Evolutionary conservation across 2,888 invertebrate genomes (phyloP).

Genomic region (Sphaeridia pumilis): DNA sequence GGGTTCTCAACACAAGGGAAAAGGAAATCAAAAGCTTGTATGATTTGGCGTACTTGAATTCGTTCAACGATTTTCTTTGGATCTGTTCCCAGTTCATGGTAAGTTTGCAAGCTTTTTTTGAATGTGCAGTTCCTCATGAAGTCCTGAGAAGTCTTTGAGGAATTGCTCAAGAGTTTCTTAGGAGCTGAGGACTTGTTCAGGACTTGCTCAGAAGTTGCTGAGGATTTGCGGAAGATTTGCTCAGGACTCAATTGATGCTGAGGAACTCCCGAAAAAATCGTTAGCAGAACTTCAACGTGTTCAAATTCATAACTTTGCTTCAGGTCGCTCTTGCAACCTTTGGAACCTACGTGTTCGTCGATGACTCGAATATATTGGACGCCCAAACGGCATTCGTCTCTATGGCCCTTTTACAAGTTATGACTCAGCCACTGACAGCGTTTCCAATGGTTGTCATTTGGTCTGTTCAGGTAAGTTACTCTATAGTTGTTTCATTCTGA

Average conservation of each 20-base stretch:
- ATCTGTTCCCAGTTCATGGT: conserved; percentile 44
- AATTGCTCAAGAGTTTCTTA: too few species aligned
- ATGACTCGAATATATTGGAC: conserved; percentile 66
- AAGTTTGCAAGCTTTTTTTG: too few species aligned
- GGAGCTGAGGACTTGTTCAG: too few species aligned
- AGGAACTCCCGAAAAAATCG: too few species aligned
- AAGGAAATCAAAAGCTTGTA: conserved; percentile 80
- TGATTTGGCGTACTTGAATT: conserved; percentile 72
- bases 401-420: conserved; percentile 91
- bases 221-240: too few species aligned
- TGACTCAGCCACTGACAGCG: conserved; percentile 70
- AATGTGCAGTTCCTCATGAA: too few species aligned
- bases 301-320: too few species aligned
- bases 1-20: conserved; percentile 66
- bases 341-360: conserved; percentile 74
- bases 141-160: too few species aligned
- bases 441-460: conserved; percentile 85
- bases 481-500: neutral
- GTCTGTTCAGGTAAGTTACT: conserved; percentile 67
- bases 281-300: too few species aligned
- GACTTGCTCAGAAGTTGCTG: too few species aligned
- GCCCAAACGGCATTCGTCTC: conserved; percentile 90
- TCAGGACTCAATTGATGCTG: too few species aligned
- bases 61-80: conserved; percentile 43
- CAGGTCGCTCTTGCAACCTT: conserved; percentile 51